Percentiles rank a stretch among this genome's conserved stretches.
Evolutionary conservation across 2,888 invertebrate species (phyloP).

Genomic region (Acrobasis repandana): DNA sequence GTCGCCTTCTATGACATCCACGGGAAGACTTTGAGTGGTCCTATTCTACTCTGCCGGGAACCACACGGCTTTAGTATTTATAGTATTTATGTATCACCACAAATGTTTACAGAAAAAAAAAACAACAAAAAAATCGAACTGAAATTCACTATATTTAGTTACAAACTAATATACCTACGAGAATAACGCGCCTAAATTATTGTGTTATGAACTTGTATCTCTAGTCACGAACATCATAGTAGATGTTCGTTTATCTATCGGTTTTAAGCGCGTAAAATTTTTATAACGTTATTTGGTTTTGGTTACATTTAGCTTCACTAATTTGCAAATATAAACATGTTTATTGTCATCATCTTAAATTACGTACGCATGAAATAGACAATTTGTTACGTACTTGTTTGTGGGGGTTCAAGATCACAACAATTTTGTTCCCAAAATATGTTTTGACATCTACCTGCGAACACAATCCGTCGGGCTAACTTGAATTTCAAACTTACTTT

Average conservation of each 20-base stretch:
- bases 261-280: not conserved
- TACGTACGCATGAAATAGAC: conserved; percentile 6
- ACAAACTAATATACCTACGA: too few relatives aligned
- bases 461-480: too few relatives aligned
- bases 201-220: not conserved
- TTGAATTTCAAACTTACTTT: too few relatives aligned
- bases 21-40: too few relatives aligned
- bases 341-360: not conserved
- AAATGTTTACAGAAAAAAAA: too few relatives aligned
- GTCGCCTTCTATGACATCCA: too few relatives aligned
- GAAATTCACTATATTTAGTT: too few relatives aligned
- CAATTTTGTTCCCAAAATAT: not conserved
- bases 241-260: not conserved
- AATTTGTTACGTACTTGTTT: conserved; percentile 2
- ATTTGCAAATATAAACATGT: conserved; percentile 6
- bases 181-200: not conserved
- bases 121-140: too few relatives aligned
- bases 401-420: not conserved
- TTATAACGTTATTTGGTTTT: conserved; percentile 3
- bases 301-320: conserved; percentile 6
- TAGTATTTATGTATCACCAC: too few relatives aligned
- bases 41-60: too few relatives aligned
- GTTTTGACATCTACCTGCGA: too few relatives aligned
- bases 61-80: too few relatives aligned
- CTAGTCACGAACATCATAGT: not conserved